Percentiles rank a stretch among this genome's conserved stretches.
Conservation (phyloP, 2,797 vertebrate species). For the Gymnothorax javanicus region DNA sequence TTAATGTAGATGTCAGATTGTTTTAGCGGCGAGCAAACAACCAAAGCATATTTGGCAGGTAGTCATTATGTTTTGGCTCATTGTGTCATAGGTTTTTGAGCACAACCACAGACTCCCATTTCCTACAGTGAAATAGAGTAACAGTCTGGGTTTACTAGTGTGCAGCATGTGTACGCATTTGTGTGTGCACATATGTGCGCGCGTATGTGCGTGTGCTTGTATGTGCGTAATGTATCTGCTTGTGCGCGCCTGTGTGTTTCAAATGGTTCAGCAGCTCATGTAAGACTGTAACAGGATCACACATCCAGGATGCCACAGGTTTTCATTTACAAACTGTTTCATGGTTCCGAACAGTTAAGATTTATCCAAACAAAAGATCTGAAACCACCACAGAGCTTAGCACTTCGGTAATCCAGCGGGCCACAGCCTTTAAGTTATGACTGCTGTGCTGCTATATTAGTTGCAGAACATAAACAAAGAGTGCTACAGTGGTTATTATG, state of each 20-base stretch:
- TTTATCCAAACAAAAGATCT: neutral
- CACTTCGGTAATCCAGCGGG: neutral
- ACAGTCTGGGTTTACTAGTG: too few species aligned
- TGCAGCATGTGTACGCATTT: too few species aligned
- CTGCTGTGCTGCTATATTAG: conserved; percentile 8
- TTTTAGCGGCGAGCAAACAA: too few species aligned
- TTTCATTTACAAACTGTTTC: neutral
- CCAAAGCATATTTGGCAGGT: too few species aligned
- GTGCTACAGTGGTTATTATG: neutral
- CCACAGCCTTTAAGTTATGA: neutral
- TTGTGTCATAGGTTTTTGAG: too few species aligned
- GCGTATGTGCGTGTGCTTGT: neutral
- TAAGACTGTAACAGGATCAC: neutral
- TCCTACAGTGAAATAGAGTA: too few species aligned
- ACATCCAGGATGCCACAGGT: neutral
- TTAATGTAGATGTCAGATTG: too few species aligned
- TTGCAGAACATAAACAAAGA: too few species aligned
- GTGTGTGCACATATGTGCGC: too few species aligned
- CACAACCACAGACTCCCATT: too few species aligned
- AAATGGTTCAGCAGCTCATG: neutral
- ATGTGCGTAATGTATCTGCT: neutral
- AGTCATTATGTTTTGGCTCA: too few species aligned
- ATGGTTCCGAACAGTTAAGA: neutral
- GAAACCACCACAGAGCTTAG: neutral
- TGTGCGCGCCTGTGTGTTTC: neutral